Evolutionary conservation across 2,113 vertebrate species (phyloP).

Genomic region (Heliornis fulica): DNA sequence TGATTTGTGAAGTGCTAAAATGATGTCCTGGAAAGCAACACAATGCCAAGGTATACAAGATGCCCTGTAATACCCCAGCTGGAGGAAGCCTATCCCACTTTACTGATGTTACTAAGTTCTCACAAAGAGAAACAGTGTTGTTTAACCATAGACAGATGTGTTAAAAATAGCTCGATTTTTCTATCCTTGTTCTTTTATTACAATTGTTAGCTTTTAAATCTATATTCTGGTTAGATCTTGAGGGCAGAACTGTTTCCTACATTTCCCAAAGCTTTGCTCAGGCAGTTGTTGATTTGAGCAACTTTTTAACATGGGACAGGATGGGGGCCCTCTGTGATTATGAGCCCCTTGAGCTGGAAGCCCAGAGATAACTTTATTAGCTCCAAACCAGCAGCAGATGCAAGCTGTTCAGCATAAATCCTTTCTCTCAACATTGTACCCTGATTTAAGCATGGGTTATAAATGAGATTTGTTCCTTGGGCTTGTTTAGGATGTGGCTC

Average conservation of each 20-base stretch:
- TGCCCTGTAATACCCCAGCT: conserved; percentile 37
- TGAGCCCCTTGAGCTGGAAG: neutral
- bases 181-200: neutral
- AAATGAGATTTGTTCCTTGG: neutral
- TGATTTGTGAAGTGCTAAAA: conserved; percentile 67
- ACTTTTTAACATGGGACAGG: neutral
- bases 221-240: neutral
- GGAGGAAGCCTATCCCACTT: neutral
- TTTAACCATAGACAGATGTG: conserved; percentile 13
- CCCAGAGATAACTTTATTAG: neutral
- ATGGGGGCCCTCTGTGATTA: neutral
- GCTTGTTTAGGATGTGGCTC: neutral
- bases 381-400: neutral
- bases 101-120: conserved; percentile 31
- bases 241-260: neutral
- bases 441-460: neutral
- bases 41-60: conserved; percentile 56
- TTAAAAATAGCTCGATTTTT: neutral
- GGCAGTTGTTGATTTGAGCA: neutral
- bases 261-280: neutral
- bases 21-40: conserved; percentile 48
- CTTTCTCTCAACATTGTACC: neutral
- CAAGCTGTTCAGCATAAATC: neutral
- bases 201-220: neutral
- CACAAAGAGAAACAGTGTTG: conserved; percentile 16